Conservation (phyloP, 2,797 vertebrate genomes). For the Chelon labrosus region DNA sequence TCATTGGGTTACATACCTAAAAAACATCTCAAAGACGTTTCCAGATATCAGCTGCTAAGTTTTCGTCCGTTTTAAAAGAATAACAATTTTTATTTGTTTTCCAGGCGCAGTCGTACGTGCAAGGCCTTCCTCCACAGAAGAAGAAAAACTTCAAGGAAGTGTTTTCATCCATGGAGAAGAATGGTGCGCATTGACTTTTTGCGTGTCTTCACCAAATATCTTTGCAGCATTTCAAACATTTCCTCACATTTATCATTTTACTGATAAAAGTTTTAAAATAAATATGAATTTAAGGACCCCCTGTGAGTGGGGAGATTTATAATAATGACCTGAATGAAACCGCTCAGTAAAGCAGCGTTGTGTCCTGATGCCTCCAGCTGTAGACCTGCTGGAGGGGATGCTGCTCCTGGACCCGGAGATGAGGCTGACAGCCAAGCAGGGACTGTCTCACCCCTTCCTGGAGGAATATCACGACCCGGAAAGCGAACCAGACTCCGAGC, state of each 20-base stretch:
- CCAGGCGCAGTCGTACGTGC: constrained; percentile 86
- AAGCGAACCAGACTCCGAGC: constrained; percentile 77
- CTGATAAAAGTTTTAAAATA: too few relatives aligned
- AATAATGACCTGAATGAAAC: too few relatives aligned
- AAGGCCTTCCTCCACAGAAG: constrained; percentile 81
- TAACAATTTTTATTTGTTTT: constrained; percentile 20
- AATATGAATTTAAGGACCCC: too few relatives aligned
- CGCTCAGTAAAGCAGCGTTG: background rate
- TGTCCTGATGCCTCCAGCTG: constrained; percentile 67
- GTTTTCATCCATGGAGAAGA: constrained; percentile 80
- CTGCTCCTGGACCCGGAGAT: constrained; percentile 86
- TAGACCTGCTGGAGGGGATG: constrained; percentile 86
- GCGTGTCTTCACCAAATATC: background rate
- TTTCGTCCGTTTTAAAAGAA: too few relatives aligned
- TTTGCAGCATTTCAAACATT: background rate
- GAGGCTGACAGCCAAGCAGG: constrained; percentile 82
- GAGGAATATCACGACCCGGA: constrained; percentile 86
- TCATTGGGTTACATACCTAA: too few relatives aligned
- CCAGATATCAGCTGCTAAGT: too few relatives aligned
- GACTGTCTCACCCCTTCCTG: constrained; percentile 83
- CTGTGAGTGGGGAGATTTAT: too few relatives aligned
- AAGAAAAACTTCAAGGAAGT: constrained; percentile 86
- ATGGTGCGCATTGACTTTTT: constrained; percentile 62
- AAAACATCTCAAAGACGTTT: too few relatives aligned
- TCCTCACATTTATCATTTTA: background rate